Base-by-base conservation (phyloP, 2,797 vertebrate genomes). In the Neopelma chrysocephalum region DNA sequence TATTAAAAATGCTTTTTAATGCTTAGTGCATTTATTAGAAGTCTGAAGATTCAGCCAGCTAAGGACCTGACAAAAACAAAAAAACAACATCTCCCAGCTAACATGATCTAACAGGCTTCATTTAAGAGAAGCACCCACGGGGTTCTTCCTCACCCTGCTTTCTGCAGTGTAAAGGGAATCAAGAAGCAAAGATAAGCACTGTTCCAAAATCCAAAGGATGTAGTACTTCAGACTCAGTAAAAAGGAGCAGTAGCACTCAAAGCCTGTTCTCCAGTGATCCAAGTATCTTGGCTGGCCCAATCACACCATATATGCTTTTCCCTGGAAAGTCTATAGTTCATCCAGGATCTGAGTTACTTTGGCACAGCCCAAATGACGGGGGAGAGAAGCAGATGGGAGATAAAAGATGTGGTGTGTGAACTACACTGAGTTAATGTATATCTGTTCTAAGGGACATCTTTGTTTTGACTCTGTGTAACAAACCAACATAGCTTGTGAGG, bases 391-490 rank as follows among this genome's bases (percentile, higher is more conserved):
- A 82, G 54, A 79, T 68, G 45, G 12, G 31, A 75, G 64, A 87
- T 70, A 77, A 82, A 91, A 71, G 42, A 47, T 10, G 73, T 57
- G 48, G 66, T 70, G 50, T 69, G 66, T 82, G 81, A 95, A 92
- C 95, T 22, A 89, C 57, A 91, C 47, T 26, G 62, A 89, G 42
- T 84, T 93, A 85, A 95, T 82, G 61, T 87, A 18, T 56, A 60
- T 68, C 76, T 32, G 51, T 64, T 93, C 71, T 91, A 93, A 96
- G 88, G 64, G 53, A 58, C 62, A 77, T 86, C 65, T 93, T 87
- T 94, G 70, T 94, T 96, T 83, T 93, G 64, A 94, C 54, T 90
- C 83, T 62, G 34, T 64, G 69, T 72, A 89, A 90, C 83, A 94
- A 90, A 87, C 86, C 68, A 81, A 78, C 83, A 85, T 47, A 68